Percentiles rank a stretch among this genome's conserved stretches.
Conservation (phyloP, 1,140 invertebrate genomes). For the Drosophila mojavensis region DNA sequence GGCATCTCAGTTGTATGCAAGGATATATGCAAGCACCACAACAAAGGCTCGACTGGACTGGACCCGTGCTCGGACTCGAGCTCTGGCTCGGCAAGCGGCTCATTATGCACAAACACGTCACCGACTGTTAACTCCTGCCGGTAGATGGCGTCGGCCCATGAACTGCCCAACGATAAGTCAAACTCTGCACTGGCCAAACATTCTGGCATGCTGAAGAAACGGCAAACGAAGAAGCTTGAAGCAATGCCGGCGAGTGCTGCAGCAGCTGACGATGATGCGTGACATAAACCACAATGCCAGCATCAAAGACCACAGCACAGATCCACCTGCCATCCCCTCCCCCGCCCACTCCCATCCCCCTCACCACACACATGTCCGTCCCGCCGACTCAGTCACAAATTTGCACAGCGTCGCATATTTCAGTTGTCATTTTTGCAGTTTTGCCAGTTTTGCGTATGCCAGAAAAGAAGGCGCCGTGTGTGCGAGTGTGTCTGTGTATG, state of each 20-base stretch:
- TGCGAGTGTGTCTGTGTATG: slow-evolving; percentile 16
- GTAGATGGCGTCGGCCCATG: slow-evolving; percentile 25
- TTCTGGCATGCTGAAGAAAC: slow-evolving; percentile 1
- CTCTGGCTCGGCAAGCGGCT: slow-evolving; percentile 6
- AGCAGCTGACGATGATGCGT: slow-evolving; percentile 39
- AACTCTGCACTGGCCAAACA: not conserved
- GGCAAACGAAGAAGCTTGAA: slow-evolving; percentile 3
- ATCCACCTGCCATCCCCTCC: slow-evolving; percentile 2
- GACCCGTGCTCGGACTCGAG: no score
- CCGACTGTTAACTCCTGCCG: not conserved
- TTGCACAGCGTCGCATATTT: slow-evolving; percentile 67
- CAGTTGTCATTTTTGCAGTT: slow-evolving; percentile 76
- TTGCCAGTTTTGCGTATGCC: slow-evolving; percentile 65
- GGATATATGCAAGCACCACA: slow-evolving; percentile 50
- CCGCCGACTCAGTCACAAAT: slow-evolving; percentile 43
- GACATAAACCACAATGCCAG: slow-evolving; percentile 64
- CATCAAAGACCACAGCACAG: slow-evolving; percentile 28
- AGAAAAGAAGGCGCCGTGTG: slow-evolving; percentile 30
- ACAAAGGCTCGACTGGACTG: slow-evolving; percentile 33
- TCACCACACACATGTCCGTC: not conserved
- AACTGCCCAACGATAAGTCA: slow-evolving; percentile 43
- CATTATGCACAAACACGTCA: slow-evolving; percentile 69
- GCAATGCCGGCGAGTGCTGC: not conserved
- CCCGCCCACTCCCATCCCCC: not conserved
- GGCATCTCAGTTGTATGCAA: slow-evolving; percentile 47